These are phyloP conservation scores for Melieria picta DNA, from an alignment of 2,888 invertebrate species.

Conservation along the genomic window DNA sequence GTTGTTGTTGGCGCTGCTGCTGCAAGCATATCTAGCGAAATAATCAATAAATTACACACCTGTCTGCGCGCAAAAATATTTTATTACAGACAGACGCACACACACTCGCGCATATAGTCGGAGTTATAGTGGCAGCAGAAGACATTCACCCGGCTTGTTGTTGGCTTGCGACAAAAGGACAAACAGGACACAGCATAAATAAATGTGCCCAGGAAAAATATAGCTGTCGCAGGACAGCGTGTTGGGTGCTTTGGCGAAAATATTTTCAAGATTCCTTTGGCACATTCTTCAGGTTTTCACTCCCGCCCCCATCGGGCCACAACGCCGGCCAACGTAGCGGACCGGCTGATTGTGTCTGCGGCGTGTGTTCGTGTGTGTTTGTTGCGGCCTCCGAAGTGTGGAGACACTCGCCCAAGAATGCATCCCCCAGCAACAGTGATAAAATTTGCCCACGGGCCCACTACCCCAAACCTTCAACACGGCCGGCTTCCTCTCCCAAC, in stretches of 20 bases:
- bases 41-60: conserved; percentile 66
- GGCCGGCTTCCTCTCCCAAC: too few species aligned
- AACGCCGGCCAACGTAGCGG: conserved; percentile 36
- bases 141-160: too few species aligned
- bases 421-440: too few species aligned
- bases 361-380: conserved; percentile 13
- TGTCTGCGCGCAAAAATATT: conserved; percentile 55
- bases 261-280: conserved; percentile 56
- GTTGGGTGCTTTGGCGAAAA: conserved; percentile 43
- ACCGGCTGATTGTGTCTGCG: too few species aligned
- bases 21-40: conserved; percentile 51
- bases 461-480: too few species aligned
- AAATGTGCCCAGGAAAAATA: not conserved
- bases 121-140: not conserved
- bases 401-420: too few species aligned
- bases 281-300: conserved; percentile 56
- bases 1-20: not conserved
- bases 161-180: too few species aligned
- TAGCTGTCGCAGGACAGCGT: not conserved
- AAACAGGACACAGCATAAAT: not conserved
- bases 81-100: conserved; percentile 6
- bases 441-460: too few species aligned
- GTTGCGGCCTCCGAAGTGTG: not conserved
- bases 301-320: conserved; percentile 33
- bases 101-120: not conserved